These are phyloP conservation scores for Chloroceryle aenea DNA, from an alignment of 2,113 vertebrate genomes.

Conservation along the genomic window DNA sequence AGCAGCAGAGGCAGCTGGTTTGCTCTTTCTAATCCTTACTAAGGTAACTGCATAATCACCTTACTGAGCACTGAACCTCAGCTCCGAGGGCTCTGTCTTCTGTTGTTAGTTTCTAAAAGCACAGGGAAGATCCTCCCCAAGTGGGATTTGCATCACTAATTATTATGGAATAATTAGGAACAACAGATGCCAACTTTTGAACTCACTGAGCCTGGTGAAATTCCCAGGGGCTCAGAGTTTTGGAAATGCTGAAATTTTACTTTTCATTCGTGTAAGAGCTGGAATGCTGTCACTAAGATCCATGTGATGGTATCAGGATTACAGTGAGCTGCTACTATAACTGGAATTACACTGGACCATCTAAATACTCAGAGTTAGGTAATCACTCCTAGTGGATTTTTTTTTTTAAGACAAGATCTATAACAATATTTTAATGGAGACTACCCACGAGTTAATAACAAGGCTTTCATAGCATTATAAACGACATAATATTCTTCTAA, in stretches of 20 bases:
- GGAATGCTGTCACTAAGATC: not conserved
- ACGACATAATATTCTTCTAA: not conserved
- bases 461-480: not conserved
- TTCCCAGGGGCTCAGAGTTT: not conserved
- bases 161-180: constrained; percentile 60
- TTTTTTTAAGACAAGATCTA: not conserved
- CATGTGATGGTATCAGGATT: not conserved
- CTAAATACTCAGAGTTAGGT: not conserved
- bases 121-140: constrained; percentile 15
- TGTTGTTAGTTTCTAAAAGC: not conserved
- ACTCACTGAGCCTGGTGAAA: constrained; percentile 16
- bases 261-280: not conserved
- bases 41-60: constrained; percentile 28
- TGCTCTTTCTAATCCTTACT: not conserved
- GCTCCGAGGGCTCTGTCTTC: not conserved
- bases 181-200: constrained; percentile 54
- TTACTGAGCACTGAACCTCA: constrained; percentile 6
- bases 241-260: not conserved
- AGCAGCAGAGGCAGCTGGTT: constrained; percentile 16
- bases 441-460: not conserved
- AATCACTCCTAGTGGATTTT: not conserved
- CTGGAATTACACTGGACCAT: not conserved
- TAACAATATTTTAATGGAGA: not conserved
- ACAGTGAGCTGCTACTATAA: not conserved
- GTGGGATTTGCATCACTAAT: constrained; percentile 58